phyloP scores from a whole-genome alignment of 2,797 vertebrate genomes.

The Sciurus vulgaris region DNA sequence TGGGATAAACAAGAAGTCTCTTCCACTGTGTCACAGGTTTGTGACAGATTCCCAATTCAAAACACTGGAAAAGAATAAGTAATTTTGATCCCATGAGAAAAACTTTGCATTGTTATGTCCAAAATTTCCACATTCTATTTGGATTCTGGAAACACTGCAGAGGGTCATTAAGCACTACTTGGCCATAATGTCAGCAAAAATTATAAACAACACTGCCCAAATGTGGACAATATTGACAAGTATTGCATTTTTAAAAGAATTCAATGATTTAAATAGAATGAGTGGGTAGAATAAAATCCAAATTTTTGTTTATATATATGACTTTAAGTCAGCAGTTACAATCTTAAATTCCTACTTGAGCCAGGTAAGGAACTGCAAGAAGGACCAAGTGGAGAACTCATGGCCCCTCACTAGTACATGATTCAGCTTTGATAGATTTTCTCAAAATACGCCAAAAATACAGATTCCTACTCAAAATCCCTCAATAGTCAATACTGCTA shows the following conservation, averaged over 20 bases:
- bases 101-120: background rate
- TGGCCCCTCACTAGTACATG: rapidly evolving
- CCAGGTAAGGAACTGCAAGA: background rate
- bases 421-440: background rate
- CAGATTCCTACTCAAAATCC: background rate
- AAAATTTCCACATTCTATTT: background rate
- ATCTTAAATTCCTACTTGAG: background rate
- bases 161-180: background rate
- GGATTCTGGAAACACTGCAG: background rate
- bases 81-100: background rate
- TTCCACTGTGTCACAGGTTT: background rate
- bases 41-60: background rate
- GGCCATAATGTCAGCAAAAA: background rate
- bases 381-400: background rate
- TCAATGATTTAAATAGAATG: background rate
- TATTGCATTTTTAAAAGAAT: background rate
- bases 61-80: background rate
- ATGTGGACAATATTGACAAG: background rate
- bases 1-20: background rate
- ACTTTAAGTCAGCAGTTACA: background rate
- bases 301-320: background rate
- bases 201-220: background rate
- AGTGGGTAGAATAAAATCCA: background rate
- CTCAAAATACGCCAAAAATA: background rate
- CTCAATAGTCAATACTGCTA: background rate